Evolutionary conservation across 1,140 invertebrate species (phyloP).

Genomic region (Bombus ignitus): DNA sequence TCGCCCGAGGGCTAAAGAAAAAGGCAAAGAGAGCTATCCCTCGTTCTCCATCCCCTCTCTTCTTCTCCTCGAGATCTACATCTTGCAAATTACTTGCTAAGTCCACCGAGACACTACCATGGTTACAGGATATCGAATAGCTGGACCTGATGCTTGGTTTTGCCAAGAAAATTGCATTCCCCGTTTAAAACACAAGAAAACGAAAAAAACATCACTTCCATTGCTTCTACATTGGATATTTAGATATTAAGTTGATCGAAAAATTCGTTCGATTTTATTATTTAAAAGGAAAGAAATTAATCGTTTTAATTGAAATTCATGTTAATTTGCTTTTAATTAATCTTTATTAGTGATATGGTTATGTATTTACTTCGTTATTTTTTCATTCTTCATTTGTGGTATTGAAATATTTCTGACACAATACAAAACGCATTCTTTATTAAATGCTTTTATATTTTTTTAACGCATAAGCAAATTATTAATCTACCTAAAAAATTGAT

Average conservation of each 20-base stretch:
- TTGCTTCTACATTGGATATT: background rate
- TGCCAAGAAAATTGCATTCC: background rate
- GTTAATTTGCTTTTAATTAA: background rate
- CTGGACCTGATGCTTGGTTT: constrained; percentile 2
- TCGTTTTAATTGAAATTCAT: background rate
- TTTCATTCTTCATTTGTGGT: too few relatives aligned
- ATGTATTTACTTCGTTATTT: too few relatives aligned
- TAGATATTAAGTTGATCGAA: background rate
- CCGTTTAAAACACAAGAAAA: background rate
- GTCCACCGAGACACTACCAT: constrained; percentile 4
- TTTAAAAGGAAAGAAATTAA: background rate
- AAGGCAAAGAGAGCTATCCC: constrained; percentile 14
- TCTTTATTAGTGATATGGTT: too few relatives aligned
- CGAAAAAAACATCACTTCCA: background rate
- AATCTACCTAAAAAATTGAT: too few relatives aligned
- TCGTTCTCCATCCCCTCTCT: background rate
- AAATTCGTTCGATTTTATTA: background rate
- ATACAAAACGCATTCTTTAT: too few relatives aligned
- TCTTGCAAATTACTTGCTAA: constrained; percentile 52
- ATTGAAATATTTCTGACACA: too few relatives aligned
- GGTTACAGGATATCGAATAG: constrained; percentile 14
- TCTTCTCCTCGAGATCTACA: background rate
- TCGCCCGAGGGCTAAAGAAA: constrained; percentile 35
- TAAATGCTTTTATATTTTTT: too few relatives aligned
- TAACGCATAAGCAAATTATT: too few relatives aligned